Percentiles rank a stretch among this genome's conserved stretches.
These are phyloP conservation scores for Fragum whitleyi DNA, from an alignment of 2,888 invertebrate species.

Conservation along the genomic window DNA sequence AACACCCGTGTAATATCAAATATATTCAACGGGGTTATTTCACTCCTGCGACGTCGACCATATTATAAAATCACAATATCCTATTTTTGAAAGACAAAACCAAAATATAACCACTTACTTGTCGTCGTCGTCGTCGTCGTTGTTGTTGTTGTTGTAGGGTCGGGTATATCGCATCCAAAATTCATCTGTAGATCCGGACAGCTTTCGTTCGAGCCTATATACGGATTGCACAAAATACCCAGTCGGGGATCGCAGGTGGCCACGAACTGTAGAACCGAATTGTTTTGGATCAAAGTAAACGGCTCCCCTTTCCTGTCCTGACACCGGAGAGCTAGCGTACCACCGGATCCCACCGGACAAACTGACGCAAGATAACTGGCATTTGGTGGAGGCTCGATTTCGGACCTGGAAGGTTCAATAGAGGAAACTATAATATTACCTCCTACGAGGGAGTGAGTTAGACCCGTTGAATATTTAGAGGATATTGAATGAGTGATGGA, in stretches of 20 bases:
- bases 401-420: slow-evolving; percentile 11
- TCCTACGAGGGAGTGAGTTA: no score
- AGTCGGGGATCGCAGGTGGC: background rate
- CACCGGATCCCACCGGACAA: slow-evolving; percentile 8
- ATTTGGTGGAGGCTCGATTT: slow-evolving; percentile 22
- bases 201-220: background rate
- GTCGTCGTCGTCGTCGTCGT: no score
- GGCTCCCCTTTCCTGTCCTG: background rate
- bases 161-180: slow-evolving; percentile 21
- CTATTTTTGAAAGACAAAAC: no score
- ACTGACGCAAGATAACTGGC: slow-evolving; percentile 1
- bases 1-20: no score
- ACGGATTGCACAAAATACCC: slow-evolving; percentile 12
- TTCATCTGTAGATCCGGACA: slow-evolving; percentile 14
- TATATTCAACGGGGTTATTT: no score
- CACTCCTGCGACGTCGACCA: no score
- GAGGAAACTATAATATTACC: no score
- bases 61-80: no score
- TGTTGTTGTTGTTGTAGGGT: slow-evolving; percentile 8
- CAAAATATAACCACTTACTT: no score
- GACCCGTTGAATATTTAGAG: no score
- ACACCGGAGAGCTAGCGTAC: background rate
- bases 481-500: no score
- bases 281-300: background rate
- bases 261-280: background rate